Percentiles rank a stretch among this genome's conserved stretches.
phyloP scores from a whole-genome alignment of 1,140 invertebrate species.

The Aleiodes sp. region DNA sequence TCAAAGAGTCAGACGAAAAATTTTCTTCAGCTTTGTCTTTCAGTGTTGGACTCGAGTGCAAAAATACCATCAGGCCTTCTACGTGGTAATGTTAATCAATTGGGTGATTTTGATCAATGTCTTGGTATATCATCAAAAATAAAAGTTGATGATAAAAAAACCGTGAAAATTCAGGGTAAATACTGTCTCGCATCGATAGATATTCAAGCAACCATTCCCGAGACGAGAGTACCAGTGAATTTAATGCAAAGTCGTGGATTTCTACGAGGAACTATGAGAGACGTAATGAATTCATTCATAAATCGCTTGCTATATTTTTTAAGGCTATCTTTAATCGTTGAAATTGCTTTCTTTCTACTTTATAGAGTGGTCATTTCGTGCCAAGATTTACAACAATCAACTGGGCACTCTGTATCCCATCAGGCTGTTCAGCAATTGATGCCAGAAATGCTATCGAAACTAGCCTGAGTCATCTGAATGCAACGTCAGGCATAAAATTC shows the following conservation, averaged over 20 bases:
- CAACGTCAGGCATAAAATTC: slow-evolving; percentile 68
- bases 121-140: slow-evolving; percentile 68
- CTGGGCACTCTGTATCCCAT: slow-evolving; percentile 76
- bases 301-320: too few species aligned
- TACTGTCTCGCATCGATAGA: slow-evolving; percentile 76
- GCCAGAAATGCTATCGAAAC: slow-evolving; percentile 68
- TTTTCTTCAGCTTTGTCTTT: slow-evolving; percentile 45
- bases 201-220: slow-evolving; percentile 66
- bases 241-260: slow-evolving; percentile 71
- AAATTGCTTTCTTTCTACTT: slow-evolving; percentile 22
- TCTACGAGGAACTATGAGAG: slow-evolving; percentile 70
- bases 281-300: slow-evolving; percentile 70
- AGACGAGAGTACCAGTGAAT: slow-evolving; percentile 70
- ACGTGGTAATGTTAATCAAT: slow-evolving; percentile 75
- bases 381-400: slow-evolving; percentile 74
- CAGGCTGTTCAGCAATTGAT: slow-evolving; percentile 70
- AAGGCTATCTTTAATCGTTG: too few species aligned
- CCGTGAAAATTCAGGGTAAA: slow-evolving; percentile 72
- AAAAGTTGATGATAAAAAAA: slow-evolving; percentile 60
- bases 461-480: slow-evolving; percentile 69
- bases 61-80: slow-evolving; percentile 75
- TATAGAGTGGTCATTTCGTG: slow-evolving; percentile 75
- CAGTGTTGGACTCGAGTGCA: slow-evolving; percentile 77
- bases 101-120: slow-evolving; percentile 78
- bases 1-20: slow-evolving; percentile 26